phyloP scores from a whole-genome alignment of 2,113 vertebrate genomes.

The Gulo gulo region DNA sequence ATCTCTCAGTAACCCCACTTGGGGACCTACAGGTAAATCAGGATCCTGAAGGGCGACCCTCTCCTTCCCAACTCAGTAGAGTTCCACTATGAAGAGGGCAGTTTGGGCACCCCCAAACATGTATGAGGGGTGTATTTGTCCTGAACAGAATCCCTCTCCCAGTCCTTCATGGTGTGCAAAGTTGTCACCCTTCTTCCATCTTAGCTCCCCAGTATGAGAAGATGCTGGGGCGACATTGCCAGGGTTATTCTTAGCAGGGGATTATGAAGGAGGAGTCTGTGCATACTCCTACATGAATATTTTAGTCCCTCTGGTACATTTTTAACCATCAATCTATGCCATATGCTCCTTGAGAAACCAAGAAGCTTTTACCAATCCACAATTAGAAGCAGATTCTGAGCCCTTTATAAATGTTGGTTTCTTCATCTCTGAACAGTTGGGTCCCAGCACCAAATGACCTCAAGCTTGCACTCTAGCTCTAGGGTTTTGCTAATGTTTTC shows the following conservation, averaged over 20 bases:
- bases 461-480: neutral
- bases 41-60: neutral
- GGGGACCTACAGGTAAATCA: neutral
- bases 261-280: neutral
- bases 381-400: conserved; percentile 20
- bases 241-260: neutral
- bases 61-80: neutral
- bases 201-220: neutral
- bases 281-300: conserved; percentile 33
- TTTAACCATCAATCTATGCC: neutral
- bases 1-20: neutral
- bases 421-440: neutral
- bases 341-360: conserved; percentile 26
- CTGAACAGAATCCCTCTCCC: neutral
- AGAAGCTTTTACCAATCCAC: neutral
- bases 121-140: neutral
- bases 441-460: neutral
- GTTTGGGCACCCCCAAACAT: neutral
- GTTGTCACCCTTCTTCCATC: neutral
- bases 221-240: neutral
- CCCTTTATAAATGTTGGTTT: neutral
- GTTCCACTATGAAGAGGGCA: neutral
- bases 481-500: neutral
- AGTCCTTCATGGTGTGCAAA: neutral
- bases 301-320: neutral